Evolutionary conservation across 1,140 invertebrate species (phyloP), one percentile per base, ranked within the genome.

Genomic region (Orussus abietinus): DNA sequence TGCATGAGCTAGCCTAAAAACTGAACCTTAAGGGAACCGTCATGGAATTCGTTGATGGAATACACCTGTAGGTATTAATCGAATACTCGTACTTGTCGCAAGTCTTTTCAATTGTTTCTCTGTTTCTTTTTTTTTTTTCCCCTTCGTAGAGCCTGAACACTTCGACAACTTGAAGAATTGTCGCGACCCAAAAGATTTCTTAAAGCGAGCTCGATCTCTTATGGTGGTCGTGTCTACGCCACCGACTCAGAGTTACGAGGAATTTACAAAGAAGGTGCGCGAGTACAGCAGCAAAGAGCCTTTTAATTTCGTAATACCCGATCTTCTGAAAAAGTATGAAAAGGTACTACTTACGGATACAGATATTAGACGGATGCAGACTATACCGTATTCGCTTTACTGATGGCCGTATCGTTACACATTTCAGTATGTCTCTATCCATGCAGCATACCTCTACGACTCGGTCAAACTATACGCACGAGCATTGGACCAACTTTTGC

Each of bases 391-490:
- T 28, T 28, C 25, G 25, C 25, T 10, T 28, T n/a, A 10, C 25
- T 28, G 12, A n/a, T n/a, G n/a, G n/a, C n/a, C n/a, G n/a, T n/a
- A n/a, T n/a, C n/a, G n/a, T n/a, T n/a, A n/a, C n/a, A n/a, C n/a
- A n/a, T 74, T 78, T 34, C 72, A 86, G 80, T 88, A 90, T 69
- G 84, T 96, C 5, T 86, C 92, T 6, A 87, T 96, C 36, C 92
- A 94, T 64, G 95, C 95, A 9, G 90, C 93, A 1, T 96, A 98
- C 73, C 74, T 98, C 25, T 98, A 96, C 67, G 96, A 98, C 74
- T 92, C 94, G 1, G 87, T 98, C 1, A 85, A 85, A 58, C 66
- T 98, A 1, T 99, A 98, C 64, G 92, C 92, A 1, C 77, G 77
- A 46, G 91, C 93, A 1, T 74, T 97, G 28, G 77, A 92, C 51